Evolutionary conservation across 2,888 invertebrate genomes (phyloP), one percentile per base, ranked within the genome.

Genomic region (Metellina segmentata): DNA sequence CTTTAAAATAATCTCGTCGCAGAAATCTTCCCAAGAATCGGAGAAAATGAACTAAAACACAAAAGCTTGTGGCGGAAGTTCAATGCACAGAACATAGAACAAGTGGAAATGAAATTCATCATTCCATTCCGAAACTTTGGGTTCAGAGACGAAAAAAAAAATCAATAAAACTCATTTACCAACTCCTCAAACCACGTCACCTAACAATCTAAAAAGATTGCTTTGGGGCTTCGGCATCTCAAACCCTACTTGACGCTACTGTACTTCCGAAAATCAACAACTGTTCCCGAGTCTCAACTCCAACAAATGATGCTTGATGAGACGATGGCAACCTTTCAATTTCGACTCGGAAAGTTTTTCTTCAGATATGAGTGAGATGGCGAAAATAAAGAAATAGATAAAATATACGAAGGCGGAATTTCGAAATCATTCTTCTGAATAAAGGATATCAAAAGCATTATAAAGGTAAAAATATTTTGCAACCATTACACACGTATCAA

Each of bases 101-200:
- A 16, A 34, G 13, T 61, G 5, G 61, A 1, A 11, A 20, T 8
- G 16, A 79, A 79, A 79, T 69, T 61, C 34, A 34, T 61, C 20
- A 34, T 48, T 34, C 61, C 79, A 13, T 79, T 13, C 13, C 53
- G 11, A 61, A 79, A 79, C 79, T 61, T 69, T 61, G 16, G 77
- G 53, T 74, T 19, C 72, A 74, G 52, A 74, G 52, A 52, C 20
- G 74, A 83, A 61, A 61, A 83, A 61, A 61, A 61, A 61, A 83
- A 83, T 83, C 83, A 83, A 83, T 83, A 83, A 83, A 74, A 83
- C 34, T 83, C 72, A 83, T 83, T 83, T 83, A 19, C 79, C 13
- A 34, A 79, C 61, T 79, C 34, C 61, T 34, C 52, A 52, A 53
- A 53, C 52, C 78, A 19, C 49, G 9, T 34, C 61, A 61, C 20